phyloP scores from a whole-genome alignment of 2,888 invertebrate species.

The Acanthosepion lycidas region DNA sequence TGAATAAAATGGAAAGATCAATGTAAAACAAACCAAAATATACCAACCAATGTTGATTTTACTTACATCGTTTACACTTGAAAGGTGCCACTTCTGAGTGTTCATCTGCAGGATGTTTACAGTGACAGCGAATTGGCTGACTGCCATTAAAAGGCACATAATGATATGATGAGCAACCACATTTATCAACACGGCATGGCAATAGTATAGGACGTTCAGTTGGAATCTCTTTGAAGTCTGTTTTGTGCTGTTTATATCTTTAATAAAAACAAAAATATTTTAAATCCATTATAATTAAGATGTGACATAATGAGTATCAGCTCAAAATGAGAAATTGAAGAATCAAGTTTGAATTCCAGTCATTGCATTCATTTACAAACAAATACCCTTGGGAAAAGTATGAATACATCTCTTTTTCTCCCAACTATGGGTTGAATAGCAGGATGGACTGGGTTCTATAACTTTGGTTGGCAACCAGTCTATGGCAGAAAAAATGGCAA shows the following conservation, averaged over 20 bases:
- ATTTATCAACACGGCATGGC: conserved; percentile 69
- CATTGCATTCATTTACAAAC: too few species aligned
- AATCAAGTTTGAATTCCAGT: too few species aligned
- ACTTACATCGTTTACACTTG: conserved; percentile 70
- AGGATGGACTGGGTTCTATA: too few species aligned
- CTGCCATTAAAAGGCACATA: conserved; percentile 73
- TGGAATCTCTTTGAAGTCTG: conserved; percentile 72
- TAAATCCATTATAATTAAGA: too few species aligned
- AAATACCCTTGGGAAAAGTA: too few species aligned
- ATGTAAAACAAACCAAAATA: not conserved
- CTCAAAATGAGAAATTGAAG: too few species aligned
- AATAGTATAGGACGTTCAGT: conserved; percentile 65
- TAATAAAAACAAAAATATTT: not conserved
- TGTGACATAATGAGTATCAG: too few species aligned
- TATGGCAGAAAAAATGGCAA: too few species aligned
- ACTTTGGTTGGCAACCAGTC: too few species aligned
- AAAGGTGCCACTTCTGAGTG: conserved; percentile 69
- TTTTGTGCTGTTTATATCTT: conserved; percentile 73
- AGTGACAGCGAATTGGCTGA: conserved; percentile 73
- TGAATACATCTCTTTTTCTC: too few species aligned
- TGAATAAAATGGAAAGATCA: too few species aligned
- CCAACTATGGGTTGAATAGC: too few species aligned
- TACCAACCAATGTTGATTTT: not conserved
- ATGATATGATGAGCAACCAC: conserved; percentile 71
- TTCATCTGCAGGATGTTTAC: conserved; percentile 73